Evolutionary conservation across 2,113 vertebrate genomes (phyloP).

Genomic region (Corythoichthys haematopterus): DNA sequence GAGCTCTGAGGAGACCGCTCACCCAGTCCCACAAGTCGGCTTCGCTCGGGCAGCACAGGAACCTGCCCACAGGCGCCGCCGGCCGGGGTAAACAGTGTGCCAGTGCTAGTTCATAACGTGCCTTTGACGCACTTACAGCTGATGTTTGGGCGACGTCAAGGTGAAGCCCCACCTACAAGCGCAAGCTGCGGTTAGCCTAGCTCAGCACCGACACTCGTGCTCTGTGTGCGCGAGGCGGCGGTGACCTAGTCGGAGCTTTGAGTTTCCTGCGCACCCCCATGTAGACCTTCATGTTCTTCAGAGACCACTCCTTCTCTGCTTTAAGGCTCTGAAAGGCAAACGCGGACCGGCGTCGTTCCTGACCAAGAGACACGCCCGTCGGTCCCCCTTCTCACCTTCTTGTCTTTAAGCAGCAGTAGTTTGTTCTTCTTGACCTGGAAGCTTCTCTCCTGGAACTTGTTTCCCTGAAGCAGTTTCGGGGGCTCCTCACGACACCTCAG

Average conservation of each 20-base stretch:
- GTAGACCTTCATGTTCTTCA: conserved; percentile 89
- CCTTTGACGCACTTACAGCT: conserved; percentile 80
- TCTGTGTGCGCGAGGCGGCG: neutral
- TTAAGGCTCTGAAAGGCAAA: conserved; percentile 77
- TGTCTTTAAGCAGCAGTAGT: conserved; percentile 90
- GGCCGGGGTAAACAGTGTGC: neutral
- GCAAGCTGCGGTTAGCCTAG: neutral
- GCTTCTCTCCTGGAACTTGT: conserved; percentile 88
- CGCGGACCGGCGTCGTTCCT: neutral
- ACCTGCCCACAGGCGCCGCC: conserved; percentile 64
- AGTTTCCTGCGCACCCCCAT: conserved; percentile 90
- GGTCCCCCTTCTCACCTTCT: conserved; percentile 74
- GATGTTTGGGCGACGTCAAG: conserved; percentile 84
- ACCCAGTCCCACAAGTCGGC: conserved; percentile 95
- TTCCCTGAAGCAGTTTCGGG: conserved; percentile 84
- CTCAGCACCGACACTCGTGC: neutral
- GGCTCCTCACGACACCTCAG: conserved; percentile 88
- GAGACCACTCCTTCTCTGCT: conserved; percentile 87
- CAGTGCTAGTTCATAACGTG: neutral
- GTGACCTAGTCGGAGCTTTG: conserved; percentile 82
- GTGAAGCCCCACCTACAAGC: conserved; percentile 88
- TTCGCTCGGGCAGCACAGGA: conserved; percentile 79
- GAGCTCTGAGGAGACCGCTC: conserved; percentile 87
- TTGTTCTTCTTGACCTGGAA: conserved; percentile 84
- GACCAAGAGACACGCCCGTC: too few relatives aligned